Percentiles rank a stretch among this genome's conserved stretches.
phyloP scores from a whole-genome alignment of 2,797 vertebrate species.

The Pantherophis alleghaniensis region DNA sequence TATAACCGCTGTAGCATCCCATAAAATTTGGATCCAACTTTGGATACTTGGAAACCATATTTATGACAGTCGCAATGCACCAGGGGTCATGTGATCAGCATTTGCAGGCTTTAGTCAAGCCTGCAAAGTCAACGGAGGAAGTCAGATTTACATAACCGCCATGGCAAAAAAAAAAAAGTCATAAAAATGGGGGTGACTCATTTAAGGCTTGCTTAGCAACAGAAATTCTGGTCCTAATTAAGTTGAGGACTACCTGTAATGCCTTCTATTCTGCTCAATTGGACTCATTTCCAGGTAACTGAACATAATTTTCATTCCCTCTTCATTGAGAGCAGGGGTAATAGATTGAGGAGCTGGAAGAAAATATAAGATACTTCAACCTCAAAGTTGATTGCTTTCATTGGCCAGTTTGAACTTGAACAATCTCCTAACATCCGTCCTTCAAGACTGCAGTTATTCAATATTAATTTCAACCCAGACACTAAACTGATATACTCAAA shows the following conservation, averaged over 20 bases:
- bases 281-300: neutral
- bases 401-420: neutral
- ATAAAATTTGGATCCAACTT: too few relatives aligned
- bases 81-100: neutral
- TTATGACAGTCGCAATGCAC: neutral
- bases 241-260: neutral
- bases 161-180: neutral
- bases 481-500: neutral
- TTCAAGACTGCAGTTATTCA: constrained; percentile 1
- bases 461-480: neutral
- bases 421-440: neutral
- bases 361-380: neutral
- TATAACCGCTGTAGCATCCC: neutral
- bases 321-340: neutral
- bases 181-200: neutral
- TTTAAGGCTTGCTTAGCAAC: neutral
- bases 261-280: neutral
- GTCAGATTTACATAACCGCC: neutral
- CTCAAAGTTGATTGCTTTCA: neutral
- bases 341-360: rapidly evolving
- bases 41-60: neutral
- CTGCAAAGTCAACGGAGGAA: neutral
- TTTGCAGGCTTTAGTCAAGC: neutral
- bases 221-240: neutral
- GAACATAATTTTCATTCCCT: neutral